Evolutionary conservation across 1,140 invertebrate species (phyloP).

Genomic region (Homarus americanus): DNA sequence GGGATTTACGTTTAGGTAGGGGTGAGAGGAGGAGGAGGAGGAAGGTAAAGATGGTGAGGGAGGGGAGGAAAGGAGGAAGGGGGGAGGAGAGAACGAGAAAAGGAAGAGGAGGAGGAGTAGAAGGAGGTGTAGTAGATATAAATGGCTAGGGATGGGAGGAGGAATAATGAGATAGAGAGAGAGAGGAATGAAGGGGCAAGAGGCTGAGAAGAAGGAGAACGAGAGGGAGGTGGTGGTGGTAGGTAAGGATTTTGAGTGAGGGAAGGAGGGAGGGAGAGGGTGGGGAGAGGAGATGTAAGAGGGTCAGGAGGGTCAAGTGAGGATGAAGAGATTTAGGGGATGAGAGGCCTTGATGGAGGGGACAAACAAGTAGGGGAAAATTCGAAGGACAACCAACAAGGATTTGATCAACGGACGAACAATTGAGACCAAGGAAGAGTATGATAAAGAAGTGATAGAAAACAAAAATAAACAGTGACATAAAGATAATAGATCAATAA

Average conservation of each 20-base stretch:
- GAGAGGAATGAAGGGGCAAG: not conserved
- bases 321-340: slow-evolving; percentile 17
- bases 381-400: not conserved
- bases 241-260: not conserved
- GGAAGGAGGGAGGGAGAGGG: too few relatives aligned
- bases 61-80: not conserved
- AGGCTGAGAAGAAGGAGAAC: not conserved
- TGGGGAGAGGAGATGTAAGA: not conserved
- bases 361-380: not conserved
- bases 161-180: not conserved
- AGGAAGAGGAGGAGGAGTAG: not conserved
- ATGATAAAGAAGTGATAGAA: not conserved
- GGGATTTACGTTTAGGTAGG: not conserved
- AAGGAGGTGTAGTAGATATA: not conserved
- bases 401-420: not conserved
- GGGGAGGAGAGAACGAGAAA: not conserved
- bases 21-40: not conserved
- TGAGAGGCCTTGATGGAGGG: not conserved
- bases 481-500: too few relatives aligned
- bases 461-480: too few relatives aligned
- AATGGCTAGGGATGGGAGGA: not conserved
- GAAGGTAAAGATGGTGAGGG: not conserved
- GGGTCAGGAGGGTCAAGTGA: not conserved
- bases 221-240: not conserved
- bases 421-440: not conserved